Evolutionary conservation across 2,797 vertebrate species (phyloP).

Genomic region (Acridotheres tristis): DNA sequence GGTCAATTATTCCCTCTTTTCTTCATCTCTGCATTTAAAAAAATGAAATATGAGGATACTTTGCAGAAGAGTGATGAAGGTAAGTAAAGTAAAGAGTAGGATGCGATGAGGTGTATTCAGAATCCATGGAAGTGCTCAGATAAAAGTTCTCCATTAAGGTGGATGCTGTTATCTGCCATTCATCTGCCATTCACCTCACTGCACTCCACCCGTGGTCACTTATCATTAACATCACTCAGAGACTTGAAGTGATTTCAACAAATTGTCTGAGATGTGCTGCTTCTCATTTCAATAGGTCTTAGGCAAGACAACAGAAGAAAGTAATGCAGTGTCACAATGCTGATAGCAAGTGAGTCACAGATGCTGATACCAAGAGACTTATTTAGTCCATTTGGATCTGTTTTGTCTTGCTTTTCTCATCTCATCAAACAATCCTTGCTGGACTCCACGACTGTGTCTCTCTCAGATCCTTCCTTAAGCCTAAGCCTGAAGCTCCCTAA

Average conservation of each 20-base stretch:
- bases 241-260: not conserved
- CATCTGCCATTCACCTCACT: not conserved
- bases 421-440: not conserved
- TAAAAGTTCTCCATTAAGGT: not conserved
- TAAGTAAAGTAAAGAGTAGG: not conserved
- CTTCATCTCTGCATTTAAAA: not conserved
- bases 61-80: not conserved
- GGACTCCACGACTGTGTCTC: not conserved
- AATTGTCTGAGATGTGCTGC: constrained; percentile 20
- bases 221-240: constrained; percentile 3
- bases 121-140: not conserved
- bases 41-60: not conserved
- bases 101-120: not conserved
- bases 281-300: constrained; percentile 7
- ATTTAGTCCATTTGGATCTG: constrained; percentile 22
- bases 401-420: constrained; percentile 22
- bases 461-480: not conserved
- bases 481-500: not conserved
- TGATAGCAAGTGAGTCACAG: not conserved
- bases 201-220: not conserved
- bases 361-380: constrained; percentile 39
- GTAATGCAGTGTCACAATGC: constrained; percentile 13
- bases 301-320: constrained; percentile 11
- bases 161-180: not conserved
- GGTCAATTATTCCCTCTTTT: not conserved